Evolutionary conservation across 2,888 invertebrate genomes (phyloP), one percentile per base, ranked within the genome.

Genomic region (Ceraclea dissimilis): DNA sequence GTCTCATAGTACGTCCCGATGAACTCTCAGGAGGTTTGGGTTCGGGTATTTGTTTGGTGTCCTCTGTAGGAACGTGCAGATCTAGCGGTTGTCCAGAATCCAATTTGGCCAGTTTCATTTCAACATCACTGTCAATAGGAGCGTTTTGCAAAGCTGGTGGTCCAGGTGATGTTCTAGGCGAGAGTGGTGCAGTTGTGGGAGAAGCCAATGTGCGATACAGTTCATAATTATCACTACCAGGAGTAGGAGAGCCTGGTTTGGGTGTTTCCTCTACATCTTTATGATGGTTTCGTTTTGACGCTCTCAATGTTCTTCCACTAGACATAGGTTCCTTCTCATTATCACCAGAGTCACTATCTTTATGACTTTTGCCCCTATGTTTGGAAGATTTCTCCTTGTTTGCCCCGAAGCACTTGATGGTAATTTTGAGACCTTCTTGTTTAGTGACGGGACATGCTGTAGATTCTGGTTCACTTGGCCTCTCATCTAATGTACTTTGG

Each of bases 161-260:
- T 18, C 20, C 33, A 1, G 56, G 55, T 16, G 54, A 31, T 18
- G 26, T 31, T 18, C 19, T 26, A 22, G 56, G 56, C 10, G 57
- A 51, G 33, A 34, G 21, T 13, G 50, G 49, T 6, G 48, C 21
- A 2, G 44, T 34, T 11, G 52, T 49, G 22, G 59, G 54, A 44
- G 81, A 79, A 49, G 80, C 77, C 51, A 79, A 68, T 31, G 78
- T 76, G 64, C 74, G 74, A 63, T 78, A 79, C 19, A 78, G 66
- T 57, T 79, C 79, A 71, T 76, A 78, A 52, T 70, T 71, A 66
- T 78, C 78, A 52, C 75, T 71, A 16, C 74, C 77, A 55, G 77
- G 76, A 52, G 73, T 67, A 43, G 82, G 82, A 17, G 82, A 82
- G 51, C 71, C 70, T 49, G 67, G 64, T 11, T 54, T 51, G 22